Base-by-base conservation (phyloP, 64 coral and sea anemone genomes). In the Porites australiensis region DNA sequence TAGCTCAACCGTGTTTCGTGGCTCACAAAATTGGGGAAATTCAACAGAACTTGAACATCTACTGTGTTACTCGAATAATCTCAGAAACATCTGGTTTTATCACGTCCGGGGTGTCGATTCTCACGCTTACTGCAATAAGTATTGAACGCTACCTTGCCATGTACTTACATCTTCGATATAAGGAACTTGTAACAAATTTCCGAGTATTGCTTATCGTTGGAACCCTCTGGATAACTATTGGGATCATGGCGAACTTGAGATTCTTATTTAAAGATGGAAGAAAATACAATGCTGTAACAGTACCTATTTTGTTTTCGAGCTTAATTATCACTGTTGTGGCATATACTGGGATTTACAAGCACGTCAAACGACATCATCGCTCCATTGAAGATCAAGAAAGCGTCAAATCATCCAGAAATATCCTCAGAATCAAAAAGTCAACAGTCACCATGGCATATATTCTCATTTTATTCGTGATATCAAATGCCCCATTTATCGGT, bases 401-500 rank as follows among this genome's bases (percentile, higher is more conserved):
- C 2, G 15, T 13, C 2, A 90, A 46, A 58, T 64, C 45, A 0
- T 22, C 9, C 20, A 45, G 19, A 13, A 75, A 83, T 3, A 70
- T 91, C 2, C 16, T 79, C 47, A 27, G 74, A 15, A 91, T 87
- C 45, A 86, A 86, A 21, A 96, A 77, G 67, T 94, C 92, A 6
- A 87, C 85, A 21, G 21, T 90, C 21, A 94, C 95, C 2, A 94
- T 96, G 95, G 43, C 70, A 51, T 94, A 94, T 19, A 71, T 96
- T 2, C 88, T 96, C 15, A 88, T 92, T 0, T 53, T 94, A 58
- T 93, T 89, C 44, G 62, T 96, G 9, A 8, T 96, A 2, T 96
- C 83, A 51, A 94, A 96, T 22, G 57, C 79, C 14, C 82, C 88
- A 2, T 82, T 87, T 60, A 77, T 91, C n/a, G 77, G 16, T 15